phyloP scores from a whole-genome alignment of 2,888 invertebrate genomes.

The Fissipunctia ypsillon region DNA sequence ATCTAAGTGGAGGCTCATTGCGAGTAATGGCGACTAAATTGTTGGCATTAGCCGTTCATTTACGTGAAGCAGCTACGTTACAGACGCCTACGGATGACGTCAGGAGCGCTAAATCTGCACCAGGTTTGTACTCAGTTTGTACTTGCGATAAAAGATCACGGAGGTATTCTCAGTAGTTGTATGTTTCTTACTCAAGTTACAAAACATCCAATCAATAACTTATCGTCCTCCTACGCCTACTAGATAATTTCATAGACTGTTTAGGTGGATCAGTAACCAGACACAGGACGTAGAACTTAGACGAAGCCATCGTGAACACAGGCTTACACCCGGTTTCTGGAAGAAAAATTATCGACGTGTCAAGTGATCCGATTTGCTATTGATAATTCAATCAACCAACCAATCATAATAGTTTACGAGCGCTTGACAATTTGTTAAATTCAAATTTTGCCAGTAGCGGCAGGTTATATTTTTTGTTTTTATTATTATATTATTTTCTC shows the following conservation, averaged over 20 bases:
- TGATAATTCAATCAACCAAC: no score
- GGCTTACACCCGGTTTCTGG: not conserved
- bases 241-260: not conserved
- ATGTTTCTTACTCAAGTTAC: constrained; percentile 28
- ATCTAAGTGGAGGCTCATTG: constrained; percentile 53
- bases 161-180: not conserved
- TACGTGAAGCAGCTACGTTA: constrained; percentile 56
- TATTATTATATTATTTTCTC: no score
- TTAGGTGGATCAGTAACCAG: not conserved
- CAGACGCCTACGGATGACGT: constrained; percentile 57
- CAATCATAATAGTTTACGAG: not conserved
- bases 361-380: not conserved
- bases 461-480: no score
- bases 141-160: not conserved
- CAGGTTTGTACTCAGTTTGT: constrained; percentile 20
- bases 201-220: constrained; percentile 31
- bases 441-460: no score
- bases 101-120: constrained; percentile 36
- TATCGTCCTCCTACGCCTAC: constrained; percentile 8
- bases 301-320: not conserved
- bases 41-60: constrained; percentile 60
- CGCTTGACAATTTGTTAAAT: not conserved
- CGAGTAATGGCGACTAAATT: constrained; percentile 57
- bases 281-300: not conserved
- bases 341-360: not conserved